Evolutionary conservation across 2,888 invertebrate genomes (phyloP).

Genomic region (Synanthedon formicaeformis): DNA sequence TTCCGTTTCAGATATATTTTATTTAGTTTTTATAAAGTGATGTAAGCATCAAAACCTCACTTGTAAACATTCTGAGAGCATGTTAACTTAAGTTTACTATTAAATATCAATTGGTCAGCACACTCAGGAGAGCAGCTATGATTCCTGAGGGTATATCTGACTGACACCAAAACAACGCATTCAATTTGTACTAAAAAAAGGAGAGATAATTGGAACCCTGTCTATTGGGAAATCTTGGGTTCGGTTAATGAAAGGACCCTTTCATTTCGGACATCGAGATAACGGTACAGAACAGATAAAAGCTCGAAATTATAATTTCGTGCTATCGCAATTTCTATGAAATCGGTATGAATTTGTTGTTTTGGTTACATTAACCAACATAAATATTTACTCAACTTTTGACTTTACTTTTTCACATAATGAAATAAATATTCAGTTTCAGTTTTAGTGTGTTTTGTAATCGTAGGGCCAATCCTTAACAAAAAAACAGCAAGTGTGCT

Average conservation of each 20-base stretch:
- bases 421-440: neutral
- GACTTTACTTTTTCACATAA: neutral
- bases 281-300: neutral
- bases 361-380: neutral
- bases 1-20: no score
- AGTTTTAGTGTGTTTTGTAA: no score
- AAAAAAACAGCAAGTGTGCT: no score
- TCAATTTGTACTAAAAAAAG: slow-evolving; percentile 4
- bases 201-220: slow-evolving; percentile 8
- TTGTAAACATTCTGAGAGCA: no score
- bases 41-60: no score
- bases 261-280: neutral
- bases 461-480: no score
- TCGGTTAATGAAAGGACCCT: slow-evolving; percentile 3
- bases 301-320: neutral
- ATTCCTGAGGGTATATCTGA: neutral
- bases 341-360: neutral
- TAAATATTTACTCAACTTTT: neutral
- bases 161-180: neutral
- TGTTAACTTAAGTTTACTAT: no score
- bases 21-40: no score
- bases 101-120: no score
- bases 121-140: neutral
- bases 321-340: neutral
- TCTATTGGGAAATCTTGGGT: slow-evolving; percentile 11